Conservation (phyloP, 2,888 invertebrate species). For the Platynereis dumerilii region DNA sequence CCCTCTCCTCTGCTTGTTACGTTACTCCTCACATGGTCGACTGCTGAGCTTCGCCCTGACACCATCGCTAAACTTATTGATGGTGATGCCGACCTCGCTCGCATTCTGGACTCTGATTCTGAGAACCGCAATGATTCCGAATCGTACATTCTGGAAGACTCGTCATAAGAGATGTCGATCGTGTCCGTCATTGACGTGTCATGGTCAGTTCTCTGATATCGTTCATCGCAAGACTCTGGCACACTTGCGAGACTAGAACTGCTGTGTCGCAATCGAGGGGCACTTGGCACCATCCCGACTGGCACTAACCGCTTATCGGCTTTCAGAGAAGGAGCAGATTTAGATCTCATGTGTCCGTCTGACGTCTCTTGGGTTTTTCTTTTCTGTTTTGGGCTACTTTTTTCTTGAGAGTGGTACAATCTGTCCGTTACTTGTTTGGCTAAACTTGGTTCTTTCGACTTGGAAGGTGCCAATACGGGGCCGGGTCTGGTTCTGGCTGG, state of each 20-base stretch:
- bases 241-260: slow-evolving; percentile 26
- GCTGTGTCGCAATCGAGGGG: slow-evolving; percentile 18
- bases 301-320: slow-evolving; percentile 6
- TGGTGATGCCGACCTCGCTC: too few species aligned
- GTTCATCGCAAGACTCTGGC: slow-evolving; percentile 23
- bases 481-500: neutral
- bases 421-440: slow-evolving; percentile 14
- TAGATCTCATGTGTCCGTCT: slow-evolving; percentile 3
- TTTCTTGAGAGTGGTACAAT: slow-evolving; percentile 12
- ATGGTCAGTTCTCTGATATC: slow-evolving; percentile 6
- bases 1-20: too few species aligned
- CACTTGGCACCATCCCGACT: slow-evolving; percentile 5
- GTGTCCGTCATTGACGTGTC: slow-evolving; percentile 18
- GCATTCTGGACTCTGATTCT: too few species aligned
- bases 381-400: neutral
- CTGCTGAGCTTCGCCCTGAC: too few species aligned
- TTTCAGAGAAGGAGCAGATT: slow-evolving; percentile 12
- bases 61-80: too few species aligned
- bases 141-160: too few species aligned
- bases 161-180: neutral
- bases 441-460: neutral
- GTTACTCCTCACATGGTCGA: too few species aligned
- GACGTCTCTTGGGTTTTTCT: neutral
- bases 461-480: slow-evolving; percentile 10
- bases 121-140: too few species aligned